Base-by-base conservation (phyloP, 2,113 vertebrate species). In the Ammodytes marinus region DNA sequence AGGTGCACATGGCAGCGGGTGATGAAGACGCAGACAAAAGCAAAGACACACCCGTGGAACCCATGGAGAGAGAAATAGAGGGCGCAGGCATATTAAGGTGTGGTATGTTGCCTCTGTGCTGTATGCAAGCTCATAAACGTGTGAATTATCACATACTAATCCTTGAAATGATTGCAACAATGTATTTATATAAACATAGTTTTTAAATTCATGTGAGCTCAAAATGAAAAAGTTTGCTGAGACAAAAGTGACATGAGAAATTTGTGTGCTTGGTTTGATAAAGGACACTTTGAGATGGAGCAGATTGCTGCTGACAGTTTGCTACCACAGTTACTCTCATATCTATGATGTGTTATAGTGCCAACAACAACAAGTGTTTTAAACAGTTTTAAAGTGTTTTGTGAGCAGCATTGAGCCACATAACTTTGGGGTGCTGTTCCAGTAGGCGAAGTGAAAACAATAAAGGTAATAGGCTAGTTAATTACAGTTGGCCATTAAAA, bases 41-140 rank as follows among this genome's bases (percentile, higher is more conserved):
- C 37, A 65, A n/a, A 60, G 8, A 1, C 42, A 17, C 59, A n/a
- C 4, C 35, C 17, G 42, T 7, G 69, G 61, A 78, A 46, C 8
- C 6, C 0, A 2, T 2, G 7, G 82, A 82, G 13, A 73, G 4
- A 58, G 46, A 81, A 6, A 50, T 77, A 40, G 74, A 82, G 45
- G 11, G 1, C 54, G 40, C 7, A 11, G 72, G 74, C n/a, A 9
- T 11, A 9, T 52, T 77, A 27, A 86, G 88, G 91, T 92, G 37
- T 8, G 69, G 1, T 40, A 14, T 49, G 45, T 52, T 60, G 58
- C n/a, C 57, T 47, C 13, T 11, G 19, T 8, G 35, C 15, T 58
- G 13, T 71, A 27, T 47, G 45, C 35, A n/a, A n/a, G 53, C 12
- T 37, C 8, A 59, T 27, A 27, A 15, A 58, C 37, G 35, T 7